Percentiles rank a stretch among this genome's conserved stretches.
Evolutionary conservation across 2,113 vertebrate species (phyloP).

Genomic region (Gymnobelideus leadbeateri): DNA sequence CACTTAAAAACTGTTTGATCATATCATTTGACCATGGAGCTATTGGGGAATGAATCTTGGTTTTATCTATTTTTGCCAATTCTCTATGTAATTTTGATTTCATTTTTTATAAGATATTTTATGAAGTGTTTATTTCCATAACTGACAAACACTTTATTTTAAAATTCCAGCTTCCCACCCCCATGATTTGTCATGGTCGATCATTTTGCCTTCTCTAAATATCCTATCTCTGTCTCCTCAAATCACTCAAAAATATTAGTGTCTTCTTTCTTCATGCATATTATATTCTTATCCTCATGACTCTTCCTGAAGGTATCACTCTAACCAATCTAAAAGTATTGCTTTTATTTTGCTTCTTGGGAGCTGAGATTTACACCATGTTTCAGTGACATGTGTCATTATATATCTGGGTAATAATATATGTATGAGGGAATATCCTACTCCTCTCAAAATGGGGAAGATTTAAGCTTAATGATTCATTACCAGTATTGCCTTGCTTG

Average conservation of each 20-base stretch:
- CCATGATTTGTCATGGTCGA: background rate
- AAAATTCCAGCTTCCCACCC: background rate
- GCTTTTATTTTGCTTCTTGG: background rate
- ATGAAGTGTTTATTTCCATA: background rate
- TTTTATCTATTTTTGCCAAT: background rate
- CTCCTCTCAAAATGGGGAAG: background rate
- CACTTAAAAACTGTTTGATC: background rate
- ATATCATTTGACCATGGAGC: background rate
- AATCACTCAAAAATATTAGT: background rate
- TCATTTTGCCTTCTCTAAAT: background rate
- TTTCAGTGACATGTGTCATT: background rate
- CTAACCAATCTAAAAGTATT: background rate
- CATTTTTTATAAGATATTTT: background rate
- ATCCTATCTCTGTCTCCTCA: background rate
- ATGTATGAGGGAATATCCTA: background rate
- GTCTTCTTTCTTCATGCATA: background rate
- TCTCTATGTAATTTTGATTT: background rate
- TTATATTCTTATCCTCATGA: background rate
- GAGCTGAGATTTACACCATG: background rate
- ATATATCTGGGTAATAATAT: background rate
- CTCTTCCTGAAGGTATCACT: background rate
- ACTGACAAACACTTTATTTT: background rate
- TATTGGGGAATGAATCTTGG: background rate
- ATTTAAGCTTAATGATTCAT: background rate
- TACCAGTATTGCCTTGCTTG: background rate